A percentile compares a stretch with the other conserved stretches of the same genome.
phyloP scores from a whole-genome alignment of 92 coral and sea anemone genomes.

The Siderastrea siderea region DNA sequence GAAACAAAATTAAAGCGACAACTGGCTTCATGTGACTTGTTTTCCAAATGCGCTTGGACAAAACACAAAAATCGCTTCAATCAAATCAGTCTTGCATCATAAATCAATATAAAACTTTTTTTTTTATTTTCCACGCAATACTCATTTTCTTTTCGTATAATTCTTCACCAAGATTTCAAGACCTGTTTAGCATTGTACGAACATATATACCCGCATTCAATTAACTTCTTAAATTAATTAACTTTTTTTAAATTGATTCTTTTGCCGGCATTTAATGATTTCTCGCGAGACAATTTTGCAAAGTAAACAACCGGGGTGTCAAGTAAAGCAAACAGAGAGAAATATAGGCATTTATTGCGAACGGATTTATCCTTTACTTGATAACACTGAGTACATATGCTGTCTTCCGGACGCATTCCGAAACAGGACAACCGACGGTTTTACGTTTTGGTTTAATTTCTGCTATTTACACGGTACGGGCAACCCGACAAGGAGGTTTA shows the following conservation, averaged over 20 bases:
- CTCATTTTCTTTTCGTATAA: not conserved
- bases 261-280: slow-evolving; percentile 7
- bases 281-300: slow-evolving; percentile 28
- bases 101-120: not conserved
- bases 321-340: slow-evolving; percentile 41
- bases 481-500: not conserved
- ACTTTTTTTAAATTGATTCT: slow-evolving; percentile 7
- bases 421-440: not conserved
- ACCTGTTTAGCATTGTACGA: slow-evolving; percentile 2
- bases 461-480: not conserved
- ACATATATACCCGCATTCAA: not conserved
- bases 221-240: slow-evolving; percentile 15
- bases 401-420: not conserved
- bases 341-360: slow-evolving; percentile 28
- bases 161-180: not conserved
- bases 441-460: not conserved
- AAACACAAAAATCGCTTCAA: not conserved
- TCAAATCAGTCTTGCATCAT: not conserved
- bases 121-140: not conserved
- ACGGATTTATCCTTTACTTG: slow-evolving; percentile 29
- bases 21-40: too few relatives aligned
- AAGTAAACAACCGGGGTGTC: slow-evolving; percentile 24
- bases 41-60: not conserved
- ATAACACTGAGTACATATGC: slow-evolving; percentile 16
- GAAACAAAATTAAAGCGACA: slow-evolving; percentile 1